These are phyloP conservation scores for Pempheris klunzingeri DNA, from an alignment of 2,797 vertebrate species.

Conservation along the genomic window DNA sequence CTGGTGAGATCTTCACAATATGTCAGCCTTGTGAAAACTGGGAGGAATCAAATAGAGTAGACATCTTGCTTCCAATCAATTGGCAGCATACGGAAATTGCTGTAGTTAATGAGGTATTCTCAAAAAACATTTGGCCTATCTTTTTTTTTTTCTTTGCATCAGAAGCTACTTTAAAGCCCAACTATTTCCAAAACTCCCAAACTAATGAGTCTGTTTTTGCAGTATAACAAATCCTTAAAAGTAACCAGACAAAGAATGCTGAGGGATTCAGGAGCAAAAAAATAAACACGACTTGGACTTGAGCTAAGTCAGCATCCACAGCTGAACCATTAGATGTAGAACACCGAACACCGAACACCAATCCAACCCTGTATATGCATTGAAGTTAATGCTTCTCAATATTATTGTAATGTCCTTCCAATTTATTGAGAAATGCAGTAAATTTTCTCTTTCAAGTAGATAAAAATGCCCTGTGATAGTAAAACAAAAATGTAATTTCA, in stretches of 20 bases:
- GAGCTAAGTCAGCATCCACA: background rate
- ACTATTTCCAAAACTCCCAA: slow-evolving; percentile 15
- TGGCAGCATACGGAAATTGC: slow-evolving; percentile 50
- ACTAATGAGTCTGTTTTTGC: slow-evolving; percentile 2
- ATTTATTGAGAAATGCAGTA: background rate
- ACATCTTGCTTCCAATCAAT: slow-evolving; percentile 50
- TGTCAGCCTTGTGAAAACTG: slow-evolving; percentile 41
- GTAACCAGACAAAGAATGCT: background rate
- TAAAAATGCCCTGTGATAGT: background rate
- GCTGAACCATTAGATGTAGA: background rate
- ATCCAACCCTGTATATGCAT: background rate
- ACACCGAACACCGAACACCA: background rate
- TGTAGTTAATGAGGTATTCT: slow-evolving; percentile 55
- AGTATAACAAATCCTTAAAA: slow-evolving; percentile 10
- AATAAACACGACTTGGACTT: slow-evolving; percentile 2
- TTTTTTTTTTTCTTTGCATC: slow-evolving; percentile 15
- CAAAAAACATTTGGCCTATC: slow-evolving; percentile 28
- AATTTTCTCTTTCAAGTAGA: background rate
- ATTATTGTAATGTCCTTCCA: background rate
- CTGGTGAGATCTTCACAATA: slow-evolving; percentile 53
- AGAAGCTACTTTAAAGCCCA: slow-evolving; percentile 36
- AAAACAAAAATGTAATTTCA: background rate
- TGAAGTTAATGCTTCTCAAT: background rate
- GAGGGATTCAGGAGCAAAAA: background rate
- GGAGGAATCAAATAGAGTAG: slow-evolving; percentile 53